Evolutionary conservation across 2,888 invertebrate genomes (phyloP).

Genomic region (Euplexia lucipara): DNA sequence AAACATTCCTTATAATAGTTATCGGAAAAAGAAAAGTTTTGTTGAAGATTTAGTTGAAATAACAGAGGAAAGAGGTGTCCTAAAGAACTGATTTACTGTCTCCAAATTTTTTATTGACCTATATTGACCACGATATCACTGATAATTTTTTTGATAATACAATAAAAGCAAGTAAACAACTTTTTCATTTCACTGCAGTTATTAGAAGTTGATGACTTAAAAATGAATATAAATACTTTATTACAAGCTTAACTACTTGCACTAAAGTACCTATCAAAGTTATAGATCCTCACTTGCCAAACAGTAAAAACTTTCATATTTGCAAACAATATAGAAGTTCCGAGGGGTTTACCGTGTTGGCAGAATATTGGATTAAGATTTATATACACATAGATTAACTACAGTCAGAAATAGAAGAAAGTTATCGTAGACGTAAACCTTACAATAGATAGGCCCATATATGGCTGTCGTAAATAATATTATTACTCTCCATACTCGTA

Average conservation of each 20-base stretch:
- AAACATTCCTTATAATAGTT: slow-evolving; percentile 44
- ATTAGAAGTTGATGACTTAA: neutral
- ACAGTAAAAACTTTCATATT: slow-evolving; percentile 37
- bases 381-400: slow-evolving; percentile 57
- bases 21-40: slow-evolving; percentile 34
- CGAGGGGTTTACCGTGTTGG: slow-evolving; percentile 33
- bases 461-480: slow-evolving; percentile 59
- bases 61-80: neutral
- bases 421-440: slow-evolving; percentile 55
- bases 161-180: too few species aligned
- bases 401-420: slow-evolving; percentile 42
- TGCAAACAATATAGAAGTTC: slow-evolving; percentile 46
- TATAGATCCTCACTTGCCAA: slow-evolving; percentile 8
- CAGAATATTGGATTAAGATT: slow-evolving; percentile 46
- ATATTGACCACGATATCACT: too few species aligned
- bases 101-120: neutral
- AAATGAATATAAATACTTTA: neutral
- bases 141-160: too few species aligned
- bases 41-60: slow-evolving; percentile 1
- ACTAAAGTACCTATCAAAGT: slow-evolving; percentile 17
- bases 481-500: slow-evolving; percentile 55
- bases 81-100: neutral
- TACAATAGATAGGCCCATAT: slow-evolving; percentile 52
- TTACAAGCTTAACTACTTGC: slow-evolving; percentile 4
- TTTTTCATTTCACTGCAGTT: too few species aligned